A percentile compares a stretch with the other conserved stretches of the same genome.
phyloP scores from a whole-genome alignment of 2,888 invertebrate species.

The Parnassius smintheus region DNA sequence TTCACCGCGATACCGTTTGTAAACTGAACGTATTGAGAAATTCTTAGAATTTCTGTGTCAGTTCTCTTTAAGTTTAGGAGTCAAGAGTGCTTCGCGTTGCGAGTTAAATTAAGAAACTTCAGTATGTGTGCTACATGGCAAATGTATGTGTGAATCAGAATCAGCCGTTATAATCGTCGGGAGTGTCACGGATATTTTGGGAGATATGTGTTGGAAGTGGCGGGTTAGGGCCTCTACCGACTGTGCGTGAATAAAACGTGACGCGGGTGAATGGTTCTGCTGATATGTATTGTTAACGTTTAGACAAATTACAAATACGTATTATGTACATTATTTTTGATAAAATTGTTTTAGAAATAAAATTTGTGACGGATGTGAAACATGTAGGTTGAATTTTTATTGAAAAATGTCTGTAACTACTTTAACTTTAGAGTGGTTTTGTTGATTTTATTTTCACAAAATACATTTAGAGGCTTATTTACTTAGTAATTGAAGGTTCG shows the following conservation, averaged over 20 bases:
- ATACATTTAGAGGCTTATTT: too few species aligned
- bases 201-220: constrained; percentile 22
- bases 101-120: constrained; percentile 24
- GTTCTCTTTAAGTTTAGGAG: constrained; percentile 8
- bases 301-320: too few species aligned
- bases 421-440: too few species aligned
- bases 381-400: too few species aligned
- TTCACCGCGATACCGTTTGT: not conserved
- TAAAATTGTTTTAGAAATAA: too few species aligned
- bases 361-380: too few species aligned
- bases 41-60: constrained; percentile 14
- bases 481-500: too few species aligned
- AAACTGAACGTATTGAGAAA: constrained; percentile 7
- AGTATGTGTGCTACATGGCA: constrained; percentile 20
- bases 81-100: constrained; percentile 11
- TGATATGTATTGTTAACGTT: not conserved
- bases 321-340: too few species aligned
- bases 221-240: constrained; percentile 5
- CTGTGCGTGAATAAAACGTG: constrained; percentile 6
- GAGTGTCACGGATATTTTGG: constrained; percentile 36
- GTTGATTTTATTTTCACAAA: too few species aligned
- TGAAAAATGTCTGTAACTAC: too few species aligned
- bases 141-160: constrained; percentile 28
- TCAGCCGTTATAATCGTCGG: constrained; percentile 24
- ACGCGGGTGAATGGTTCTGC: not conserved